Evolutionary conservation across 1,140 invertebrate genomes (phyloP).

Genomic region (Bombus cullumanus): DNA sequence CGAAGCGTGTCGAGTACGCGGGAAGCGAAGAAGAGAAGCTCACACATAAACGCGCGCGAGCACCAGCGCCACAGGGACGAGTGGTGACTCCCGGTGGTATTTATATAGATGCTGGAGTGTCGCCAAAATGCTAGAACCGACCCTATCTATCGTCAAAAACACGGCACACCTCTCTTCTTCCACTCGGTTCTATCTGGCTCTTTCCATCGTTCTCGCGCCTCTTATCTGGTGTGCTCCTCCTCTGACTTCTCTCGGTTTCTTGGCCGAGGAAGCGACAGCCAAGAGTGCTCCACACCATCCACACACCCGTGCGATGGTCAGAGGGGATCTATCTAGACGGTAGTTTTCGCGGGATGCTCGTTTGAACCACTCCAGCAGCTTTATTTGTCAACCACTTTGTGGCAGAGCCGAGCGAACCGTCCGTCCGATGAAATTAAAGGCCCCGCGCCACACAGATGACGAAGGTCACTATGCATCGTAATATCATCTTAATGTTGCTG

Average conservation of each 20-base stretch:
- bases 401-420: slow-evolving; percentile 11
- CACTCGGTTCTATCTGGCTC: slow-evolving; percentile 22
- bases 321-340: slow-evolving; percentile 60
- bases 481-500: slow-evolving; percentile 43
- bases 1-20: slow-evolving; percentile 53
- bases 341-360: slow-evolving; percentile 61
- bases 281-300: slow-evolving; percentile 64
- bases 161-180: slow-evolving; percentile 50
- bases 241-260: background rate
- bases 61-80: slow-evolving; percentile 54
- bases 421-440: slow-evolving; percentile 68
- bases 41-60: background rate
- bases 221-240: slow-evolving; percentile 8
- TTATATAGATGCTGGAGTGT: slow-evolving; percentile 79
- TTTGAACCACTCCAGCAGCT: slow-evolving; percentile 48
- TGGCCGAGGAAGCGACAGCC: slow-evolving; percentile 26
- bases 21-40: slow-evolving; percentile 8
- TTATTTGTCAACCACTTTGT: slow-evolving; percentile 75
- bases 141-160: slow-evolving; percentile 75
- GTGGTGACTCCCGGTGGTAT: slow-evolving; percentile 77
- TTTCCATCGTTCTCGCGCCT: slow-evolving; percentile 39
- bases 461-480: slow-evolving; percentile 38
- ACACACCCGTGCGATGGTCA: slow-evolving; percentile 50
- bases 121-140: slow-evolving; percentile 80
- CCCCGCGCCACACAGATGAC: background rate